Percentiles rank a stretch among this genome's conserved stretches.
These are phyloP conservation scores for Stomatorhinus ivindoensis DNA, from an alignment of 2,113 vertebrate species.

Conservation along the genomic window DNA sequence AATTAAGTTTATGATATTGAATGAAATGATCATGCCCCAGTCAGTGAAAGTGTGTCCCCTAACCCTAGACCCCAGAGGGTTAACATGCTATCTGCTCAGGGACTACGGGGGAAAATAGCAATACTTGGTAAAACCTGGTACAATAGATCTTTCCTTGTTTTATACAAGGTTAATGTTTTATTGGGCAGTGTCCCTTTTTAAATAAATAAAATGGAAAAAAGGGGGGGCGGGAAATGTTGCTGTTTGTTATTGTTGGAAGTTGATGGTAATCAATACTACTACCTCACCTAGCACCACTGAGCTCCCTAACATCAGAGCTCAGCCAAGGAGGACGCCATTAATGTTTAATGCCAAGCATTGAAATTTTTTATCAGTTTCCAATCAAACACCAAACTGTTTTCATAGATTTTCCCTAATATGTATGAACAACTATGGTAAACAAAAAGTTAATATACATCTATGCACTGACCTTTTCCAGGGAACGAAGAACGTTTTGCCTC, in stretches of 20 bases:
- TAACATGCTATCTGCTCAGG: too few relatives aligned
- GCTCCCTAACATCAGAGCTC: not conserved
- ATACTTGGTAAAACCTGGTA: too few relatives aligned
- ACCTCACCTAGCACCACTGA: not conserved
- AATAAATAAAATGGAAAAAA: too few relatives aligned
- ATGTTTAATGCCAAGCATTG: not conserved
- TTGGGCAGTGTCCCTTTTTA: too few relatives aligned
- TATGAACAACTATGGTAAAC: not conserved
- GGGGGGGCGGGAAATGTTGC: too few relatives aligned
- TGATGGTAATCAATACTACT: not conserved
- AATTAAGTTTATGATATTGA: too few relatives aligned
- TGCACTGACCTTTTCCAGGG: constrained; percentile 86
- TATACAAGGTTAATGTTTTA: too few relatives aligned
- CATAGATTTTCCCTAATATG: not conserved
- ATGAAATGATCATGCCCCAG: too few relatives aligned
- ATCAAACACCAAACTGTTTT: not conserved
- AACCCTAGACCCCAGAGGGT: too few relatives aligned
- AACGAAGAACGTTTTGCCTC: constrained; percentile 86
- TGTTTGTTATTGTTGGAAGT: not conserved
- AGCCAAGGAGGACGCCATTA: not conserved
- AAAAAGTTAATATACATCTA: not conserved
- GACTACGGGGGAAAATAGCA: too few relatives aligned
- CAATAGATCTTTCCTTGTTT: too few relatives aligned
- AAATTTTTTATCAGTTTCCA: not conserved
- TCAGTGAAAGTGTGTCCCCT: too few relatives aligned